Evolutionary conservation across 2,888 invertebrate species (phyloP), one percentile per base, ranked within the genome.

Genomic region (Drosophila flavopinicola): DNA sequence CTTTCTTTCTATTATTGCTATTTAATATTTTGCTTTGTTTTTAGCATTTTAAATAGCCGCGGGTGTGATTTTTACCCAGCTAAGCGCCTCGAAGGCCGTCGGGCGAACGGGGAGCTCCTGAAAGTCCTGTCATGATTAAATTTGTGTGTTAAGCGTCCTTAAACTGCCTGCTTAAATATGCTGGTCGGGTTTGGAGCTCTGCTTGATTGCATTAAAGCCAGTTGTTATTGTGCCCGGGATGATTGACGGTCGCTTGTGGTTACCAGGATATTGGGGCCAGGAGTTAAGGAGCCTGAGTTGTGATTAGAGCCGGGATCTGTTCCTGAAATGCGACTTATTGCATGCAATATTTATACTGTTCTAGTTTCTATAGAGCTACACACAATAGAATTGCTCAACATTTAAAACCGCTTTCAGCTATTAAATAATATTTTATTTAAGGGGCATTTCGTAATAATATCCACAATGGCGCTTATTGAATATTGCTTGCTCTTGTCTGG

Each of bases 1-100:
- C 23, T 17, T 48, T 33, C 54, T 47, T 66, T 66, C 58, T 66
- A 60, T 78, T 78, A 75, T 59, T 83, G 56, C 66, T 63, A 71
- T 66, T 70, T 68, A 83, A 80, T 78, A 73, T 84, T 84, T 80
- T 75, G 57, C 61, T 56, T 56, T 79, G 75, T 77, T 82, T 75
- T 76, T 74, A 79, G 85, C 76, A 85, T 87, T 87, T 85, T 74
- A 84, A 88, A 88, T 87, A 88, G 77, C 88, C 85, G 88, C 88
- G 86, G 88, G 88, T 86, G 83, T 75, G 74, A 85, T 79, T 80
- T 64, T 66, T 70, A 35, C 61, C 38, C 45, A 29, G 56, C 72
- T 48, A 58, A 73, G 75, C 42, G 37, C 42, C 44, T 63, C 48
- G 45, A 59, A 49, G 63, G 57, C 56, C 60, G 35, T 61, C 48